phyloP scores from a whole-genome alignment of 2,113 vertebrate genomes.

The Anolis carolinensis region DNA sequence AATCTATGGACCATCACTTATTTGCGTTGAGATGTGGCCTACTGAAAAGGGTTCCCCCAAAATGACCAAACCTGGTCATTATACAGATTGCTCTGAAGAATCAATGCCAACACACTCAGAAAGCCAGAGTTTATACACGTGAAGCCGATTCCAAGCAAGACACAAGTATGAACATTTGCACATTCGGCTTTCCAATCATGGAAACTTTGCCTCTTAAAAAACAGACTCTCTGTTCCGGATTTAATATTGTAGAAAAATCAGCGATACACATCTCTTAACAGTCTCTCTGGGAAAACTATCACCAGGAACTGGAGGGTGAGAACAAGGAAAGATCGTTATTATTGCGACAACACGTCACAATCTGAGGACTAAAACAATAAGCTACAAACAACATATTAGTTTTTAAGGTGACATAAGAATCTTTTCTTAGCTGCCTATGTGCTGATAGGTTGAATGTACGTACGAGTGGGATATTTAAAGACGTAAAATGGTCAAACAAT shows the following conservation, averaged over 20 bases:
- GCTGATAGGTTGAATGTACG: not conserved
- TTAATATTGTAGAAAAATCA: not conserved
- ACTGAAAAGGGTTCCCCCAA: slow-evolving; percentile 77
- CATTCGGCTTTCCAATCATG: slow-evolving; percentile 20
- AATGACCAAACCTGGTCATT: slow-evolving; percentile 70
- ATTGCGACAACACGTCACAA: not conserved
- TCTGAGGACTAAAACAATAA: not conserved
- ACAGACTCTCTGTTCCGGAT: not conserved
- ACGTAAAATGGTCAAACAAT: not conserved
- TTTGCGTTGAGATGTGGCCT: slow-evolving; percentile 93
- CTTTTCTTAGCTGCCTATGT: not conserved
- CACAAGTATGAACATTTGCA: not conserved
- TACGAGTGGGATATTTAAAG: not conserved
- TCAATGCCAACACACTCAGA: slow-evolving; percentile 71
- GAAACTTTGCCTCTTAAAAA: slow-evolving; percentile 34
- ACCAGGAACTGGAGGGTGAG: not conserved
- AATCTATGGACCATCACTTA: slow-evolving; percentile 81
- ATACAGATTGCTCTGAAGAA: slow-evolving; percentile 70
- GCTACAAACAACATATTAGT: not conserved
- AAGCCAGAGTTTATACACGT: slow-evolving; percentile 67
- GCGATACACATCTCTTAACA: slow-evolving; percentile 17
- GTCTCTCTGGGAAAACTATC: not conserved
- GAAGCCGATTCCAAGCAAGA: slow-evolving; percentile 34
- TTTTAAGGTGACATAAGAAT: not conserved
- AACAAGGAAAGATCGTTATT: not conserved